A percentile compares a stretch with the other conserved stretches of the same genome.
These are phyloP conservation scores for Emydoidea blandingii DNA, from an alignment of 2,797 vertebrate genomes.

Conservation along the genomic window DNA sequence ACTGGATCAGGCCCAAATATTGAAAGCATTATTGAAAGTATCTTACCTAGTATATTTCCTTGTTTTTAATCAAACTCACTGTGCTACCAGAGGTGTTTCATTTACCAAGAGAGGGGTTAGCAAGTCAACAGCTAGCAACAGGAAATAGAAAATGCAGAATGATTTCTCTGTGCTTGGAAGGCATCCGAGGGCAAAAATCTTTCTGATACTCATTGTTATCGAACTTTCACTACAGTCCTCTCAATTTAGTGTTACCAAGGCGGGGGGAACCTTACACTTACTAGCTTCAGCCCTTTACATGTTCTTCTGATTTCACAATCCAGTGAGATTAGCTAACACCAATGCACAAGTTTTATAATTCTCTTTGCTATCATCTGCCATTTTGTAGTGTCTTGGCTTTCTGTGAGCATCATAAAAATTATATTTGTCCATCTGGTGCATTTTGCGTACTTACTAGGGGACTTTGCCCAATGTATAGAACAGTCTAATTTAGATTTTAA, in stretches of 20 bases:
- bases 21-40: slow-evolving; percentile 37
- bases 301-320: background rate
- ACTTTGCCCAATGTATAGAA: background rate
- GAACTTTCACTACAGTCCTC: background rate
- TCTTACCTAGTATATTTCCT: slow-evolving; percentile 61
- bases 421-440: slow-evolving; percentile 68
- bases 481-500: slow-evolving; percentile 2
- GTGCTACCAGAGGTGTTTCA: slow-evolving; percentile 75
- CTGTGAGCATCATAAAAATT: slow-evolving; percentile 54
- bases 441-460: slow-evolving; percentile 37
- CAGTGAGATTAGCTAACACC: slow-evolving; percentile 37
- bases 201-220: slow-evolving; percentile 2
- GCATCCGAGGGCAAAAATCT: background rate
- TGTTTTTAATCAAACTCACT: slow-evolving; percentile 73
- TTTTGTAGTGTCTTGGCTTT: slow-evolving; percentile 66
- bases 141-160: slow-evolving; percentile 65
- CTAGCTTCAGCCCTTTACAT: background rate
- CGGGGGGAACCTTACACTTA: accelerated
- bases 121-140: slow-evolving; percentile 52
- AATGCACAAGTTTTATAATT: background rate
- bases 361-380: slow-evolving; percentile 49
- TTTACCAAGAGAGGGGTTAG: slow-evolving; percentile 71
- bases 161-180: slow-evolving; percentile 46
- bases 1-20: background rate
- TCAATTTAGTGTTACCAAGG: accelerated